Conservation (phyloP, 1,140 invertebrate genomes). For the Propsilocerus akamusi region DNA sequence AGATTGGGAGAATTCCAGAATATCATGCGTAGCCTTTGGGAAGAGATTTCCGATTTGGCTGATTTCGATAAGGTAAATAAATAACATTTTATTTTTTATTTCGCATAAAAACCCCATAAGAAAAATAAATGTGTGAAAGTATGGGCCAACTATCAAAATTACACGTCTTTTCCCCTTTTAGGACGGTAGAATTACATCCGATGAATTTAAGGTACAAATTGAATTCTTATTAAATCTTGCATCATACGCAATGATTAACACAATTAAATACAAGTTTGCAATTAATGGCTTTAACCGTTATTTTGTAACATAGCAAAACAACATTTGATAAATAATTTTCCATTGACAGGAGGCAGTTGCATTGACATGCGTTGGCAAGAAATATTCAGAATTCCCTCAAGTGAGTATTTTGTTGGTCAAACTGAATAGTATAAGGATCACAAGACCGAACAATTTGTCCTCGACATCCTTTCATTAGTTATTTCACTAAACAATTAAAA, state of each 20-base stretch:
- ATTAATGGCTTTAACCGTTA: too few relatives aligned
- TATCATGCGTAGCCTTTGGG: slow-evolving; percentile 64
- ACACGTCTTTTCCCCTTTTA: slow-evolving; percentile 25
- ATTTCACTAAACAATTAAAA: too few relatives aligned
- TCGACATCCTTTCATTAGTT: too few relatives aligned
- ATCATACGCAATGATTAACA: background rate
- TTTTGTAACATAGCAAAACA: too few relatives aligned
- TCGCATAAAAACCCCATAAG: too few relatives aligned
- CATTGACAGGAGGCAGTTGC: slow-evolving; percentile 38
- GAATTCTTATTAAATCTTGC: background rate
- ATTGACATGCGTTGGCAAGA: slow-evolving; percentile 56
- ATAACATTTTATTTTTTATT: too few relatives aligned
- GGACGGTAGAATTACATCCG: slow-evolving; percentile 60
- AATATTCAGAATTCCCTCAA: slow-evolving; percentile 60
- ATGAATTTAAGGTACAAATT: slow-evolving; percentile 59
- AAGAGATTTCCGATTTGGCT: slow-evolving; percentile 61
- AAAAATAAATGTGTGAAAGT: background rate
- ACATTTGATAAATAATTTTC: background rate
- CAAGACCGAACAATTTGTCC: too few relatives aligned
- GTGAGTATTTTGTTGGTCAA: too few relatives aligned
- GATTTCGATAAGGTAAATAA: slow-evolving; percentile 61
- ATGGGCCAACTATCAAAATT: background rate
- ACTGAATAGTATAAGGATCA: too few relatives aligned
- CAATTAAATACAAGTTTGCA: too few relatives aligned
- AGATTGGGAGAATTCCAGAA: slow-evolving; percentile 57